These are phyloP conservation scores for Cotesia typhae DNA, from an alignment of 1,140 invertebrate genomes.

Conservation along the genomic window DNA sequence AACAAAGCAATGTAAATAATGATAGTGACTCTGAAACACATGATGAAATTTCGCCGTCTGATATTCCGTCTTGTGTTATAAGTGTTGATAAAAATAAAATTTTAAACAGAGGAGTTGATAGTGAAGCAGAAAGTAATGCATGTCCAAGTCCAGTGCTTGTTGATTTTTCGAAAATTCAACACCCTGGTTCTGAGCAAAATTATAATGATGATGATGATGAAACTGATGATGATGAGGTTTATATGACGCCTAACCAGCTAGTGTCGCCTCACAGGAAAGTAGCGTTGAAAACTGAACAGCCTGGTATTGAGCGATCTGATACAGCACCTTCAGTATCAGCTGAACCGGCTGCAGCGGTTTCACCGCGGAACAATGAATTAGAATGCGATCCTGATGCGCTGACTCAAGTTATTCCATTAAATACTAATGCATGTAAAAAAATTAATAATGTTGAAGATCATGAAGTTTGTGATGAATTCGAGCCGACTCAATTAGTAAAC, in stretches of 20 bases:
- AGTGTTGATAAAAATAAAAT: neutral
- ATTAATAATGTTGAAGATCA: neutral
- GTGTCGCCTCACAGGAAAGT: neutral
- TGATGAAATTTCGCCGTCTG: no score
- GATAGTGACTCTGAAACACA: no score
- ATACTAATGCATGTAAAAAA: neutral
- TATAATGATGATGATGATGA: neutral
- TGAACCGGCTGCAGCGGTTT: no score
- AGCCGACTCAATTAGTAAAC: slow-evolving; percentile 6
- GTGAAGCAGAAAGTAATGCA: neutral
- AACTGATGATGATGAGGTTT: slow-evolving; percentile 8
- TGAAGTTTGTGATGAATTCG: neutral
- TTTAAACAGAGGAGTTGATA: neutral
- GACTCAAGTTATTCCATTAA: neutral
- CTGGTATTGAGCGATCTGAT: no score
- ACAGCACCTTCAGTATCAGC: no score
- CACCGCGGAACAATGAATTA: no score
- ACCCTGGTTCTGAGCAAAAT: neutral
- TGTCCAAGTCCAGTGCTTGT: slow-evolving; percentile 10
- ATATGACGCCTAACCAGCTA: neutral
- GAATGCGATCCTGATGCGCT: no score
- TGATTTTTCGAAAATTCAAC: neutral
- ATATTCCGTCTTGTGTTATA: no score
- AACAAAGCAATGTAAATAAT: no score
- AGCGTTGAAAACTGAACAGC: neutral